Evolutionary conservation across 2,888 invertebrate genomes (phyloP).

Genomic region (Phortica okadai): DNA sequence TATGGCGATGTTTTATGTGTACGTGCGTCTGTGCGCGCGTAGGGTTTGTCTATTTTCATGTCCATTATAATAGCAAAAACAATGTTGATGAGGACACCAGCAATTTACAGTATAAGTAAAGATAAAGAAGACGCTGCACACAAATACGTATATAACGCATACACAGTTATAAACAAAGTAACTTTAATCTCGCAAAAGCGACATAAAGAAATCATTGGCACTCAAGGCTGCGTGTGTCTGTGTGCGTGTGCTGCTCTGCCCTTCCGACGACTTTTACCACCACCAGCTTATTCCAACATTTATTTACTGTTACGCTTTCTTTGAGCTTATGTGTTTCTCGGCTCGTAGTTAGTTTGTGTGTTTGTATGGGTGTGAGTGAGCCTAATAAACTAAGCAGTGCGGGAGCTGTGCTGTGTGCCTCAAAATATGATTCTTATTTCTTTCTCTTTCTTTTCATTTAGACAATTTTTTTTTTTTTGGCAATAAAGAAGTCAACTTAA

Average conservation of each 20-base stretch:
- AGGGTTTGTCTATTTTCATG: not conserved
- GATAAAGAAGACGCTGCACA: not conserved
- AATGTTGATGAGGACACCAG: not conserved
- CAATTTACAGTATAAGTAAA: no score
- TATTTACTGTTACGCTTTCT: no score
- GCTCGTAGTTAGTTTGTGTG: no score
- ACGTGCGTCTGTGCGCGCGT: no score
- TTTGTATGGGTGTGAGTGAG: not conserved
- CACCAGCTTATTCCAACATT: no score
- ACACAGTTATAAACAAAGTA: conserved; percentile 2
- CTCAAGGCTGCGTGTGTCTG: not conserved
- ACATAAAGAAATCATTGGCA: conserved; percentile 15
- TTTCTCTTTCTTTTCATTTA: no score
- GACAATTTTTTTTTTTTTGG: no score
- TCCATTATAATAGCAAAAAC: conserved; percentile 9
- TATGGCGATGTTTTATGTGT: no score
- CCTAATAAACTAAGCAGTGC: conserved; percentile 22
- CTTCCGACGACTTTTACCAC: no score
- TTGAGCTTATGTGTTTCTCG: not conserved
- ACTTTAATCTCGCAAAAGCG: conserved; percentile 21
- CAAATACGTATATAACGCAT: not conserved
- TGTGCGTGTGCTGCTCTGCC: not conserved
- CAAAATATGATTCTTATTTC: no score
- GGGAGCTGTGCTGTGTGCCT: not conserved
- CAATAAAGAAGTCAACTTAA: no score